Evolutionary conservation across 2,888 invertebrate species (phyloP), one percentile per base, ranked within the genome.

Genomic region (Cosmia pyralina): DNA sequence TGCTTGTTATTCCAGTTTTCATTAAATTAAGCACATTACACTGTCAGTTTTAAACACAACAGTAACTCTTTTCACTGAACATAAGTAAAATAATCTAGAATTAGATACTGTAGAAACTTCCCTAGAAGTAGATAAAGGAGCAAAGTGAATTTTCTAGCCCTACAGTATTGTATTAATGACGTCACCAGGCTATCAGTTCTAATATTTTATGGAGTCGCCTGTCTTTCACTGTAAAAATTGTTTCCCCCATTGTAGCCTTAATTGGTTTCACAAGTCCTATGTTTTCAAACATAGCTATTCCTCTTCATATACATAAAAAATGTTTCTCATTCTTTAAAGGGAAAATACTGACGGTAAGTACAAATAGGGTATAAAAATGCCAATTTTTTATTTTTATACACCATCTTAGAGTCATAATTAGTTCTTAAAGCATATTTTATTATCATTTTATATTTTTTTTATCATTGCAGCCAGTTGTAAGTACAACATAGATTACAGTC

Each of bases 381-480:
- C 17, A 41, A 3, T 28, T 17, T 62, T 28, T 52, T 17, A 0
- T 13, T 10, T 22, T 28, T 19, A 52, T 59, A 50, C 38, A 59
- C 13, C 13, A 44, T 8, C n/a, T n/a, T 22, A 62, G 22, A 58
- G 46, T 28, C 34, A 15, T n/a, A n/a, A n/a, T 72, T 69, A 48
- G 55, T 62, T 44, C 57, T 64, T 28, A 44, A n/a, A 66, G 52
- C 10, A 10, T 59, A 48, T 52, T 44, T n/a, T 52, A 15, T 15
- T 48, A 52, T 67, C 68, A 71, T 74, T 55, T 58, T 53, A 19
- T 72, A 60, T 65, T 68, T 6, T 57, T 69, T 62, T 81, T 82
- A 60, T 74, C 46, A 55, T 86, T 85, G 22, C 86, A 86, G 86
- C 58, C 77, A 82, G 79, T 84, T 69, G 86, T 87, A 79, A 81